These are phyloP conservation scores for Cetonia aurata DNA, from an alignment of 2,888 invertebrate species.

Conservation along the genomic window DNA sequence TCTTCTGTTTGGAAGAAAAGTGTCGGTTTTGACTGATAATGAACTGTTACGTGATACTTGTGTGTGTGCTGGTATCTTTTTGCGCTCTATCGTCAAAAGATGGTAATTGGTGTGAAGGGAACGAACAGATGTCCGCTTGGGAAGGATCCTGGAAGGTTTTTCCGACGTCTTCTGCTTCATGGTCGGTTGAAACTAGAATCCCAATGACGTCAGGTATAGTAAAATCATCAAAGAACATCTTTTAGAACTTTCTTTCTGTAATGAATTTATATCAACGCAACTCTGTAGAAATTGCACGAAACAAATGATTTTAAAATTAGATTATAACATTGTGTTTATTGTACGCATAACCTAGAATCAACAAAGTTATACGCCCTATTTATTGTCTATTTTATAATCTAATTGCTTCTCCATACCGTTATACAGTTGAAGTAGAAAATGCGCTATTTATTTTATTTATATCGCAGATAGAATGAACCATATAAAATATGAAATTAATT, in stretches of 20 bases:
- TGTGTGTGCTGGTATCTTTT: conserved; percentile 38
- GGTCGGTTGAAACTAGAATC: conserved; percentile 61
- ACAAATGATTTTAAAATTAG: no score
- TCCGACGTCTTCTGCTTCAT: conserved; percentile 55
- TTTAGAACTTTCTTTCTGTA: no score
- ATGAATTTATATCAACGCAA: no score
- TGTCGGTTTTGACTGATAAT: conserved; percentile 32
- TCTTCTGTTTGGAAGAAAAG: not conserved
- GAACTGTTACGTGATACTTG: conserved; percentile 43
- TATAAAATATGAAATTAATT: no score
- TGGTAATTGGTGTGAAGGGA: conserved; percentile 37
- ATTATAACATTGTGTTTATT: not conserved
- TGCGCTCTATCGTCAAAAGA: conserved; percentile 12
- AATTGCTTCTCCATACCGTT: not conserved
- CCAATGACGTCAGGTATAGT: conserved; percentile 60
- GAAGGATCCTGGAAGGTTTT: conserved; percentile 56
- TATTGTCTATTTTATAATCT: not conserved
- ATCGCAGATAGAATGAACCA: no score
- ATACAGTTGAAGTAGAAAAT: not conserved
- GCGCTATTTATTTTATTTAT: no score
- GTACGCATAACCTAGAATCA: not conserved
- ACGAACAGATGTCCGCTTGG: conserved; percentile 54
- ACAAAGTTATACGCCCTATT: not conserved
- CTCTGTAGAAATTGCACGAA: no score
- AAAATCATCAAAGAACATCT: no score